Evolutionary conservation across 1,140 invertebrate species (phyloP), one percentile per base, ranked within the genome.

Genomic region (Pseudomyrmex gracilis): DNA sequence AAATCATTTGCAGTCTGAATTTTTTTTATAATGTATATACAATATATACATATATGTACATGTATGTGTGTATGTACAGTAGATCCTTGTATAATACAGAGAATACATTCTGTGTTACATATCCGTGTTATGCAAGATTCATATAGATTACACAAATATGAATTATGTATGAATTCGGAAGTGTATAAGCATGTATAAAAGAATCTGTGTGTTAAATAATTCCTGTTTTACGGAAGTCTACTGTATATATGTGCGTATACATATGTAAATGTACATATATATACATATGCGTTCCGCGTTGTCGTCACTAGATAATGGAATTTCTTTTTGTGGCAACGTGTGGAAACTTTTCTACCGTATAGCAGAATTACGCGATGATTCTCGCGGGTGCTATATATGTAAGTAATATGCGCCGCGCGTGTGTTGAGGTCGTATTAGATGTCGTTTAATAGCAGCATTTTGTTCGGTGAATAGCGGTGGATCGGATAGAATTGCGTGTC

Each of bases 371-470:
- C 9, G 24, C 20, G 7, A 68, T 51, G 66, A 68, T 68, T 68
- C 9, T 67, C 4, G 24, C 3, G 17, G 9, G 3, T 9, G n/a
- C 24, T 22, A 13, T 55, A n/a, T 45, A 12, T 66, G 63, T 66
- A 9, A 2, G 34, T 49, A 43, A 24, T 63, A 63, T n/a, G 24
- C 34, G 34, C 24, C 2, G 3, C 9, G 13, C 22, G 51, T 12
- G 9, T 68, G 34, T 67, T 47, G 20, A 15, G 51, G 68, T 58
- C 53, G 12, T 71, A 49, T 80, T 80, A 80, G n/a, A 71, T 80
- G 45, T 70, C 74, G 63, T 34, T 70, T 71, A 58, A 80, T 71
- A 58, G 34, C 15, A 57, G 34, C 20, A 43, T 71, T 80, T 71
- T 70, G 20, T 80, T 58, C 64, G n/a, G 12, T 20, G 66, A 71